Percentiles rank a stretch among this genome's conserved stretches.
Conservation (phyloP, 2,888 invertebrate genomes). For the Calephelis perditalis region DNA sequence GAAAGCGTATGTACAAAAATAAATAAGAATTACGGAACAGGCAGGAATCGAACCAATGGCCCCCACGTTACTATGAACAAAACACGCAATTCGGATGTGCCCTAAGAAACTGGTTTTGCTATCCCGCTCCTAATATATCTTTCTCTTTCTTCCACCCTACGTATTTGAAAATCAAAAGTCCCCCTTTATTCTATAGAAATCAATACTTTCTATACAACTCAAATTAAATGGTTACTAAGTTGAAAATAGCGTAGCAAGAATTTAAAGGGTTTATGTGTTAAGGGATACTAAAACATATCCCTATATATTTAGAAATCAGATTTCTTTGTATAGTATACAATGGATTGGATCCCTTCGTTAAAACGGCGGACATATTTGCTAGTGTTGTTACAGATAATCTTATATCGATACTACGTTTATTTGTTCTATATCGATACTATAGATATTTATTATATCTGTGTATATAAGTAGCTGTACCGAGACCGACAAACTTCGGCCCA, state of each 20-base stretch:
- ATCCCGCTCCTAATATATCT: neutral
- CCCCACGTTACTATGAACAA: neutral
- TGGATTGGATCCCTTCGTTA: constrained; percentile 34
- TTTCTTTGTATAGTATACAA: constrained; percentile 21
- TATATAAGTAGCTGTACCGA: no score
- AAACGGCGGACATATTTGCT: constrained; percentile 54
- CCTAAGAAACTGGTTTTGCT: neutral
- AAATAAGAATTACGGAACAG: no score
- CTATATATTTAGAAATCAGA: constrained; percentile 17
- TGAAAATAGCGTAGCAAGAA: constrained; percentile 1
- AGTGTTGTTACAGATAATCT: constrained; percentile 41
- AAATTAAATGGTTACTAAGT: neutral
- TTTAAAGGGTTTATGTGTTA: constrained; percentile 13
- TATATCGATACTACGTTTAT: constrained; percentile 36
- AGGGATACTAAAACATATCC: constrained; percentile 17
- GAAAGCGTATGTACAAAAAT: no score
- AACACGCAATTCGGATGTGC: neutral
- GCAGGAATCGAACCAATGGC: neutral
- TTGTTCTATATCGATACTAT: no score
- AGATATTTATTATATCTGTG: no score
- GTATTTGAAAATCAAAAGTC: constrained; percentile 4
- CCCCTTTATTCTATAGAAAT: constrained; percentile 12
- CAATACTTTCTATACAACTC: constrained; percentile 14
- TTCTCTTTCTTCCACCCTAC: neutral
- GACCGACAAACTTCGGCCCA: no score